Conservation (phyloP, 2,888 invertebrate genomes). For the Lagria hirta region DNA sequence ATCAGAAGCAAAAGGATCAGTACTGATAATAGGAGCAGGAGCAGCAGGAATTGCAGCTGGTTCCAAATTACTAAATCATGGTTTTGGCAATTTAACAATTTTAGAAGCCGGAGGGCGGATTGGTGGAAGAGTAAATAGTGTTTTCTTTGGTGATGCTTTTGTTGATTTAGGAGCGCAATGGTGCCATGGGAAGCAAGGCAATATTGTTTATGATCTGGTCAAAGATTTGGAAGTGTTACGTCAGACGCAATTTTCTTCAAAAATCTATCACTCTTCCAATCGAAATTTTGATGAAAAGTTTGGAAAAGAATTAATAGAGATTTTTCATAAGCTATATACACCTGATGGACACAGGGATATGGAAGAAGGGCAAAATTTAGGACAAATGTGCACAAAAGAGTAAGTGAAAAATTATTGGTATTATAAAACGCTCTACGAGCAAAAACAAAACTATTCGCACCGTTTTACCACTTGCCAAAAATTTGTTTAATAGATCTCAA, state of each 20-base stretch:
- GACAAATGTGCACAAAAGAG: conserved; percentile 31
- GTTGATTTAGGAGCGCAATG: conserved; percentile 41
- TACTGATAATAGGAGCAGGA: conserved; percentile 60
- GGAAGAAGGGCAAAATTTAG: conserved; percentile 24
- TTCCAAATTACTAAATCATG: conserved; percentile 53
- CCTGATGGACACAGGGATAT: conserved; percentile 20
- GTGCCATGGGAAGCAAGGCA: conserved; percentile 40
- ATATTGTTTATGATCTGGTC: conserved; percentile 37
- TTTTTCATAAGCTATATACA: conserved; percentile 24
- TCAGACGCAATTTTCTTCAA: conserved; percentile 5
- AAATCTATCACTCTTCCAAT: conserved; percentile 22
- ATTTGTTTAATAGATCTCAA: no score
- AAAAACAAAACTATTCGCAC: background rate
- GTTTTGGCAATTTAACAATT: conserved; percentile 53
- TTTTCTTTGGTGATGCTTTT: conserved; percentile 34
- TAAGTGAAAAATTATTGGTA: conserved; percentile 17
- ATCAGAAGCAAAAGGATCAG: conserved; percentile 18
- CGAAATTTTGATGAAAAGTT: conserved; percentile 17
- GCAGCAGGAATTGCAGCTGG: conserved; percentile 62
- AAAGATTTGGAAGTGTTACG: conserved; percentile 25
- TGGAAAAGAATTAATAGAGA: conserved; percentile 15
- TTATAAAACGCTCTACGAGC: background rate
- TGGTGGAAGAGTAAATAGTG: conserved; percentile 36
- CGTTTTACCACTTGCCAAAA: no score
- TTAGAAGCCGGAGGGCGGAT: conserved; percentile 43